Conservation (phyloP, 2,113 vertebrate genomes). For the Phrynosoma blainvillii region DNA sequence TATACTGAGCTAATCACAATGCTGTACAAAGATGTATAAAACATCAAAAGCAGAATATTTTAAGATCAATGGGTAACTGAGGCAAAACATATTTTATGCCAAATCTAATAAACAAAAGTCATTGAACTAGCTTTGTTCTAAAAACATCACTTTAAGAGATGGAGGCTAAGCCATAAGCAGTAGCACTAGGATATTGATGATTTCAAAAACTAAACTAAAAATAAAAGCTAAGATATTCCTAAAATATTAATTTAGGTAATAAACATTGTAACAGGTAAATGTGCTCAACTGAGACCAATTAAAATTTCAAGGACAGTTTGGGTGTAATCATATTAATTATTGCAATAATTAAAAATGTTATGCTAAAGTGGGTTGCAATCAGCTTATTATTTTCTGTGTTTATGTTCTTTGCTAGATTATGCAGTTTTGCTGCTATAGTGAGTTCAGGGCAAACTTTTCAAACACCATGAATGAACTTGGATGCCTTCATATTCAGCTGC, state of each 20-base stretch:
- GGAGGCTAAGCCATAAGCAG: neutral
- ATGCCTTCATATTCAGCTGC: neutral
- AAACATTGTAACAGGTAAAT: constrained; percentile 60
- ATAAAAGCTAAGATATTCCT: neutral
- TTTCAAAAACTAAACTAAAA: neutral
- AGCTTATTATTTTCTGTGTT: constrained; percentile 74
- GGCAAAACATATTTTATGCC: constrained; percentile 10
- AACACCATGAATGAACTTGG: neutral
- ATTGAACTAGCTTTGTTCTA: neutral
- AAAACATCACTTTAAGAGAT: neutral
- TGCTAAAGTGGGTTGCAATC: constrained; percentile 71
- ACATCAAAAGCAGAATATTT: neutral
- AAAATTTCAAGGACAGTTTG: constrained; percentile 72
- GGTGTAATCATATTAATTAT: constrained; percentile 74
- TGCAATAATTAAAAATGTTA: constrained; percentile 77
- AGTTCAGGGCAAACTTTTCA: constrained; percentile 42
- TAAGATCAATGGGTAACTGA: neutral
- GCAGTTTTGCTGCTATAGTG: constrained; percentile 43
- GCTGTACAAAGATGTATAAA: neutral
- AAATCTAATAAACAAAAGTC: neutral
- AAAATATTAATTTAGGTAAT: constrained; percentile 49
- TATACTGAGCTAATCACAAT: neutral
- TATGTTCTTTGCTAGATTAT: constrained; percentile 69
- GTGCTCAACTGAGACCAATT: constrained; percentile 62
- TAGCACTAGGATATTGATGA: neutral